These are phyloP conservation scores for Nowickia ferox DNA, from an alignment of 2,888 invertebrate species.

Conservation along the genomic window DNA sequence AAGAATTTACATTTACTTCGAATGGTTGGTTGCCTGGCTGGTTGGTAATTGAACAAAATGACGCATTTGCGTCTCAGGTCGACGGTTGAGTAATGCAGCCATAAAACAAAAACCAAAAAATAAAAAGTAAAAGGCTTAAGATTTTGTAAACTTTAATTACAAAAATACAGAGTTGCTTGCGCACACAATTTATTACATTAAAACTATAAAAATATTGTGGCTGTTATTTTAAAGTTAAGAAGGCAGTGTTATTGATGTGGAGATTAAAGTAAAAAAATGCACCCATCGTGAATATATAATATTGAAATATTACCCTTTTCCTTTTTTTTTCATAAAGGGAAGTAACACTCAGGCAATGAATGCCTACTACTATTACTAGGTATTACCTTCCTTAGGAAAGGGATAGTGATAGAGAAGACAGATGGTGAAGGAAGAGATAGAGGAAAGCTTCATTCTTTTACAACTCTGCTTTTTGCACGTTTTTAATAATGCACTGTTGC, in stretches of 20 bases:
- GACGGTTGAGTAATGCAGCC: constrained; percentile 34
- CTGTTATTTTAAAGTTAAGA: not conserved
- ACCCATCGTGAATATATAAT: too few relatives aligned
- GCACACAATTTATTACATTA: not conserved
- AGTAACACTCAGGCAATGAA: too few relatives aligned
- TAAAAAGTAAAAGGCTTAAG: constrained; percentile 29
- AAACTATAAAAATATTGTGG: not conserved
- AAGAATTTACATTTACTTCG: constrained; percentile 34
- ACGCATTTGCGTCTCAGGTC: constrained; percentile 60
- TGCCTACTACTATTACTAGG: too few relatives aligned
- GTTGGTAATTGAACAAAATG: constrained; percentile 41
- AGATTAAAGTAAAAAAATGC: not conserved
- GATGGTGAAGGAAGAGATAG: too few relatives aligned
- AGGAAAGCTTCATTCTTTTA: too few relatives aligned
- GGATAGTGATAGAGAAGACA: too few relatives aligned
- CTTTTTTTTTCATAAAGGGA: too few relatives aligned
- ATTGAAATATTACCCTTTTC: too few relatives aligned
- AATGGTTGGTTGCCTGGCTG: not conserved
- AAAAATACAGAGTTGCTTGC: not conserved
- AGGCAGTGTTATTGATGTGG: constrained; percentile 2
- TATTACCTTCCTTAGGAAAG: too few relatives aligned
- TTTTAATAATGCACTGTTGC: too few relatives aligned
- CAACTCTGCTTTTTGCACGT: too few relatives aligned
- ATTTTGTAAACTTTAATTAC: constrained; percentile 42
- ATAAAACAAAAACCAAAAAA: constrained; percentile 7